These are phyloP conservation scores for Philaethria dido DNA, from an alignment of 2,888 invertebrate species.

Conservation along the genomic window DNA sequence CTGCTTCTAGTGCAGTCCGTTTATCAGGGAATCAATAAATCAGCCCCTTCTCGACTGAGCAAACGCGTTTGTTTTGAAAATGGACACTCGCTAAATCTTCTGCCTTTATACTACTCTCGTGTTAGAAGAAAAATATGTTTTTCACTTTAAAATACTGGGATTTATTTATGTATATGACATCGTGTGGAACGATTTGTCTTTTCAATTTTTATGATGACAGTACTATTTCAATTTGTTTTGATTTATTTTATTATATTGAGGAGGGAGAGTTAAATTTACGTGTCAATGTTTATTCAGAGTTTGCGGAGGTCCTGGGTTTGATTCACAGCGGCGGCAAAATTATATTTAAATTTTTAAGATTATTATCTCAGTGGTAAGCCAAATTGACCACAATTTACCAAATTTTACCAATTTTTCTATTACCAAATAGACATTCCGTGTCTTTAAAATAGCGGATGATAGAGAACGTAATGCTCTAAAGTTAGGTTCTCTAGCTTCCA, in stretches of 20 bases:
- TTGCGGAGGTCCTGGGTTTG: background rate
- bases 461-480: too few species aligned
- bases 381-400: too few species aligned
- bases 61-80: slow-evolving; percentile 50
- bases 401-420: too few species aligned
- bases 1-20: slow-evolving; percentile 38
- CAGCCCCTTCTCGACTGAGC: slow-evolving; percentile 46
- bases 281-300: too few species aligned
- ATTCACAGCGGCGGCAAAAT: background rate
- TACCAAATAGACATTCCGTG: too few species aligned
- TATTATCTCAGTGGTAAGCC: too few species aligned
- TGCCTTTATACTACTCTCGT: slow-evolving; percentile 42
- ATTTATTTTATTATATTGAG: background rate
- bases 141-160: slow-evolving; percentile 9
- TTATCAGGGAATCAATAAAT: slow-evolving; percentile 51
- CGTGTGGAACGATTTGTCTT: slow-evolving; percentile 1
- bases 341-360: too few species aligned
- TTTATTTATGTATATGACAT: background rate
- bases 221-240: background rate
- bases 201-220: slow-evolving; percentile 7
- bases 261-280: background rate
- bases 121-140: slow-evolving; percentile 26
- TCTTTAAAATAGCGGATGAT: too few species aligned
- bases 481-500: too few species aligned
- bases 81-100: slow-evolving; percentile 46